A percentile compares a stretch with the other conserved stretches of the same genome.
These are phyloP conservation scores for Darevskia mixta DNA, from an alignment of 2,797 vertebrate species.

Conservation along the genomic window DNA sequence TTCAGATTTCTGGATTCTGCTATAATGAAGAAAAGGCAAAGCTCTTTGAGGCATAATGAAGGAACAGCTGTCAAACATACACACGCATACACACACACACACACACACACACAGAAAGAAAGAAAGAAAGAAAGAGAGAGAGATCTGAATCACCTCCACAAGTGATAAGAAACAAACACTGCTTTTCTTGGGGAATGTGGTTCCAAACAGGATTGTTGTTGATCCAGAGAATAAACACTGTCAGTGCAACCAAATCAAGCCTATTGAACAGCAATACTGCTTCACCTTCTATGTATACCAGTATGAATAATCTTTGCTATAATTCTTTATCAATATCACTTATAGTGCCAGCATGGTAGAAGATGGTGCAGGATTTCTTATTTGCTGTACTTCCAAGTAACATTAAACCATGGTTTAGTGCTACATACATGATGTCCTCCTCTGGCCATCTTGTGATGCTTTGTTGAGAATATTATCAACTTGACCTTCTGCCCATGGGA, in stretches of 20 bases:
- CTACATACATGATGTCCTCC: not conserved
- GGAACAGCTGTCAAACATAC: not conserved
- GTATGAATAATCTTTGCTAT: not conserved
- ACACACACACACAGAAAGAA: too few species aligned
- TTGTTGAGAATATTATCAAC: not conserved
- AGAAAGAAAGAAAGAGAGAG: too few species aligned
- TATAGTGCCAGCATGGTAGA: not conserved
- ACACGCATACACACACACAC: not conserved
- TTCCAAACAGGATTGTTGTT: slow-evolving; percentile 4
- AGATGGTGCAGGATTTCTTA: not conserved
- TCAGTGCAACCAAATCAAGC: not conserved
- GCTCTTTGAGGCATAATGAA: not conserved
- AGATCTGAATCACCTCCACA: not conserved
- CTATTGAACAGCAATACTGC: not conserved
- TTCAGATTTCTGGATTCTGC: not conserved
- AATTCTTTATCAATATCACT: not conserved
- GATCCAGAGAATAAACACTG: not conserved
- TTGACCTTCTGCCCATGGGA: not conserved
- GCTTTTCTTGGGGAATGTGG: not conserved
- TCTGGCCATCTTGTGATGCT: not conserved
- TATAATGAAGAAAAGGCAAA: not conserved
- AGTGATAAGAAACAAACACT: not conserved
- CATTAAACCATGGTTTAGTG: too few species aligned
- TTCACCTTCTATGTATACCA: not conserved
- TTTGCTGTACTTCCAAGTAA: not conserved